A percentile compares a stretch with the other conserved stretches of the same genome.
Conservation (phyloP, 2,888 invertebrate genomes). For the Nephrotoma appendiculata region DNA sequence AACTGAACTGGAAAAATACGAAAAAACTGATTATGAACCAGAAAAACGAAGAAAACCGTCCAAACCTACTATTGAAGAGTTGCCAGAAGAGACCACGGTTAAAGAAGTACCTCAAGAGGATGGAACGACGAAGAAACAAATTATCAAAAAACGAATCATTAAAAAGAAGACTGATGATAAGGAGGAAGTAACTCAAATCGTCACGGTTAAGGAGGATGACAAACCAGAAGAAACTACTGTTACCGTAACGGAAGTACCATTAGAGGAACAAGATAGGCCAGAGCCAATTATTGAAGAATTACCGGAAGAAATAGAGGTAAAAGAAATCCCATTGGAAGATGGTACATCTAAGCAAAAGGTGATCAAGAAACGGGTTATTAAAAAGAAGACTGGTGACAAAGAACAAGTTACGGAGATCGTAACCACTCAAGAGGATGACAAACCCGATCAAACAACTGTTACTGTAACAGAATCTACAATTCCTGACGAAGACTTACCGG, state of each 20-base stretch:
- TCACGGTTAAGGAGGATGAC: slow-evolving; percentile 26
- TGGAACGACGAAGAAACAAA: slow-evolving; percentile 3
- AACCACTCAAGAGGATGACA: slow-evolving; percentile 27
- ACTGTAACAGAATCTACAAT: slow-evolving; percentile 21
- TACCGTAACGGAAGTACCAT: slow-evolving; percentile 16
- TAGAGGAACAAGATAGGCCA: slow-evolving; percentile 17
- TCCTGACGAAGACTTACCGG: slow-evolving; percentile 25
- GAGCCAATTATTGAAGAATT: slow-evolving; percentile 17
- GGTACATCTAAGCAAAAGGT: slow-evolving; percentile 1
- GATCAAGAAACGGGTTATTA: slow-evolving; percentile 23
- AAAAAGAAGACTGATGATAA: slow-evolving; percentile 24
- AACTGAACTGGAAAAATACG: slow-evolving; percentile 22
- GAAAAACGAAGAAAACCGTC: slow-evolving; percentile 20
- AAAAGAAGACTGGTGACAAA: slow-evolving; percentile 23
- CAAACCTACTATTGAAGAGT: slow-evolving; percentile 16
- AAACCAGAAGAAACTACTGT: slow-evolving; percentile 25
- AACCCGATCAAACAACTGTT: slow-evolving; percentile 19
- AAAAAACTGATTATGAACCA: slow-evolving; percentile 24
- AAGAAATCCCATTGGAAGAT: slow-evolving; percentile 16
- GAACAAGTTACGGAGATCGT: slow-evolving; percentile 32
- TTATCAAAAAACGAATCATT: slow-evolving; percentile 22
- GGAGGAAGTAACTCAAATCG: slow-evolving; percentile 32
- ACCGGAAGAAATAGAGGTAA: slow-evolving; percentile 27
- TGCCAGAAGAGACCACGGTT: slow-evolving; percentile 27
- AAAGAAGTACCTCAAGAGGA: slow-evolving; percentile 18